Conservation (phyloP, 64 coral and sea anemone genomes). For the Montipora sp. region DNA sequence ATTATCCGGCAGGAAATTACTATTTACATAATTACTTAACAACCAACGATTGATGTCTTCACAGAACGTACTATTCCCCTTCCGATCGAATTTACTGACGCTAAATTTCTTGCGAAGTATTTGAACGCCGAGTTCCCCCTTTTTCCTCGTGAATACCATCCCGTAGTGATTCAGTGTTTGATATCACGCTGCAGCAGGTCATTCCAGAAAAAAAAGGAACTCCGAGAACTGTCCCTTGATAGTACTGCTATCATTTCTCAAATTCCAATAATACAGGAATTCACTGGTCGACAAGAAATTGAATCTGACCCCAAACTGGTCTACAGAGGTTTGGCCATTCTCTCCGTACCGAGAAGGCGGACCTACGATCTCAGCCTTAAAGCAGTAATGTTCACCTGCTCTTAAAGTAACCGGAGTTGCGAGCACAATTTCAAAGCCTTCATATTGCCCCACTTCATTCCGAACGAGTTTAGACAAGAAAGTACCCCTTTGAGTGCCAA, state of each 20-base stretch:
- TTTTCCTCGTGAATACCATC: too few species aligned
- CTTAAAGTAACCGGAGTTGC: neutral
- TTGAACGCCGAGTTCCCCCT: too few species aligned
- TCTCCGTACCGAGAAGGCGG: neutral
- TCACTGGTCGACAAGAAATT: neutral
- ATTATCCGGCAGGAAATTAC: too few species aligned
- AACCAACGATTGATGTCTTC: too few species aligned
- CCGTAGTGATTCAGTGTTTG: neutral
- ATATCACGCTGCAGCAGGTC: neutral
- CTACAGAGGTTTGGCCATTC: neutral
- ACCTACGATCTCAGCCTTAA: neutral
- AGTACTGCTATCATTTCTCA: neutral
- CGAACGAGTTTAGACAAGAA: neutral
- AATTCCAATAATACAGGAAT: neutral
- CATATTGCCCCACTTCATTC: neutral
- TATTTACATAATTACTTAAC: too few species aligned
- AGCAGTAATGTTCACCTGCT: neutral
- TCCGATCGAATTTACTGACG: too few species aligned
- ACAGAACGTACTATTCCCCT: too few species aligned
- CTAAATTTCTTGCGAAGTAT: too few species aligned
- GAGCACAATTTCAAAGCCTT: neutral
- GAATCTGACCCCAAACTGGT: neutral
- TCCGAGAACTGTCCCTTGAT: neutral
- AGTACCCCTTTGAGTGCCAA: neutral
- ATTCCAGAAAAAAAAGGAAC: neutral